Evolutionary conservation across 2,113 vertebrate species (phyloP).

Genomic region (Pseudopodoces humilis): DNA sequence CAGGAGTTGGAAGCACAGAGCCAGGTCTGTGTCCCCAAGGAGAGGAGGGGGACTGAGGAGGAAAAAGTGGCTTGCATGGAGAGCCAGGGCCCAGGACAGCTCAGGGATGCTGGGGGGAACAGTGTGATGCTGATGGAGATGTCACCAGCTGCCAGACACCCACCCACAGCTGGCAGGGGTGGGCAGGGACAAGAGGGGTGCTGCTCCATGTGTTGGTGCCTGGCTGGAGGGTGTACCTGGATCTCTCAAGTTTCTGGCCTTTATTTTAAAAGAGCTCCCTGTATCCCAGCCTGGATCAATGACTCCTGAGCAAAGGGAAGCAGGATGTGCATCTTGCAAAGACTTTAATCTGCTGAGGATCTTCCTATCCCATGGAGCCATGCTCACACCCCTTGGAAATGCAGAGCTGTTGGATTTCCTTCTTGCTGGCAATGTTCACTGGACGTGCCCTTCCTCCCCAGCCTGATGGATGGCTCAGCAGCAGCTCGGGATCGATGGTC

Average conservation of each 20-base stretch:
- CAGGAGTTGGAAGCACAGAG: background rate
- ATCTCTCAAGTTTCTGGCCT: background rate
- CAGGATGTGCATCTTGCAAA: background rate
- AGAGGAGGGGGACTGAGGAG: background rate
- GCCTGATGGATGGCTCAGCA: background rate
- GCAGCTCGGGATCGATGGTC: background rate
- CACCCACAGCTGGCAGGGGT: background rate
- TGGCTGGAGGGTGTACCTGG: too few relatives aligned
- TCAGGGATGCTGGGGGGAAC: background rate
- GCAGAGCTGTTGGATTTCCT: background rate
- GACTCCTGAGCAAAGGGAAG: background rate
- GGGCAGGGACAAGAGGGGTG: background rate
- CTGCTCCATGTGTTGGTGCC: background rate
- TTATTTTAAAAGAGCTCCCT: background rate
- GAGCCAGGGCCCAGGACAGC: background rate
- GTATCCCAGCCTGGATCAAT: rapidly evolving
- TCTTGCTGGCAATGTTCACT: rapidly evolving
- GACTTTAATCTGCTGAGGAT: background rate
- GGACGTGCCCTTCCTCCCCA: background rate
- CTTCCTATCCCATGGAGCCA: background rate
- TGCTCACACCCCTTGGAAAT: background rate
- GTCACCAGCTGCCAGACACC: background rate
- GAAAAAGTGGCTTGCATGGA: rapidly evolving
- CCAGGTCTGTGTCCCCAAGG: background rate
- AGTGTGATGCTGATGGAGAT: background rate